Conservation (phyloP, 1,140 invertebrate species). For the Drosophila sucinea region DNA sequence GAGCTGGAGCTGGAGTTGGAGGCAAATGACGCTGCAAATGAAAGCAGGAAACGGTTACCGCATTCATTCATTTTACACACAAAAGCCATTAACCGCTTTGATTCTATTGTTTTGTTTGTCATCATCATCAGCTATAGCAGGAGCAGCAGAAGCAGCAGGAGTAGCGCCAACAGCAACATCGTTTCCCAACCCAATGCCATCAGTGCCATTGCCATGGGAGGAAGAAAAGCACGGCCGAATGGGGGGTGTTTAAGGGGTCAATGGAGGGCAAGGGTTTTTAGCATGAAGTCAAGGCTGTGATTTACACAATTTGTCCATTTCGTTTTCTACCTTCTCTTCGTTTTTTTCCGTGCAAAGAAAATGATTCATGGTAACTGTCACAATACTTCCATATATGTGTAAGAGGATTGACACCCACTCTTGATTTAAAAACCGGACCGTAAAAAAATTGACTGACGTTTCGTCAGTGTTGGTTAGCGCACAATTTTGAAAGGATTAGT, state of each 20-base stretch:
- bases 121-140: conserved; percentile 62
- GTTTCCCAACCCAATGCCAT: conserved; percentile 13
- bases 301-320: conserved; percentile 56
- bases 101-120: conserved; percentile 81
- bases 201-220: conserved; percentile 4
- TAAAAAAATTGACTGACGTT: too few species aligned
- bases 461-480: not conserved
- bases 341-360: conserved; percentile 27
- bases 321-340: conserved; percentile 29
- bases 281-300: conserved; percentile 53
- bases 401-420: not conserved
- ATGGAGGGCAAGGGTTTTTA: conserved; percentile 29
- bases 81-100: conserved; percentile 81
- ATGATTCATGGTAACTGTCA: conserved; percentile 12
- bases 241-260: conserved; percentile 26
- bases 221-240: conserved; percentile 14
- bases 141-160: conserved; percentile 39
- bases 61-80: conserved; percentile 81
- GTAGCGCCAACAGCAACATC: conserved; percentile 37
- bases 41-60: conserved; percentile 74
- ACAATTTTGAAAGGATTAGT: not conserved
- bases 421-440: not conserved
- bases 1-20: conserved; percentile 29
- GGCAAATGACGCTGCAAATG: conserved; percentile 79
- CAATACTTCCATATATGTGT: not conserved